phyloP scores from a whole-genome alignment of 2,888 invertebrate genomes.

The Kryphioiulus occultus region DNA sequence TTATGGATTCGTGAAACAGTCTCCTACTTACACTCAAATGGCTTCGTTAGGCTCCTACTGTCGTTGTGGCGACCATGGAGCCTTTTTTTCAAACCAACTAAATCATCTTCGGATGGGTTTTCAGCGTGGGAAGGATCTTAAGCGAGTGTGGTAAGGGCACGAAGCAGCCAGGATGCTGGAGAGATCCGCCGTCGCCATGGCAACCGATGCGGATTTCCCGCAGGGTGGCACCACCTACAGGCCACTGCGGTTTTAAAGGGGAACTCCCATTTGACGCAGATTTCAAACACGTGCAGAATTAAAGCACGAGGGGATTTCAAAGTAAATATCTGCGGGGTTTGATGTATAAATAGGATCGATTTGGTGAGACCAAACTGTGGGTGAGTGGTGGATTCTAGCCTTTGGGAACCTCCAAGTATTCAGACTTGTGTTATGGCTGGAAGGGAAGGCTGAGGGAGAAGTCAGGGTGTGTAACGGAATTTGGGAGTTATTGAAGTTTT shows the following conservation, averaged over 20 bases:
- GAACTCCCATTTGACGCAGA: neutral
- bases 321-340: too few relatives aligned
- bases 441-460: too few relatives aligned
- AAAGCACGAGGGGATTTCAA: too few relatives aligned
- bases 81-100: neutral
- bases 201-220: neutral
- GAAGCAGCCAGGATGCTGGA: neutral
- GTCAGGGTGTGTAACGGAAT: too few relatives aligned
- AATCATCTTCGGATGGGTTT: constrained; percentile 11
- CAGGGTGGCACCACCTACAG: neutral
- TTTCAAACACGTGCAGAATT: neutral
- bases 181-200: neutral
- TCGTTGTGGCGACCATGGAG: neutral
- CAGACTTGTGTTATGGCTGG: too few relatives aligned
- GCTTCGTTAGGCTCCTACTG: neutral
- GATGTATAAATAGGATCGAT: too few relatives aligned
- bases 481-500: too few relatives aligned
- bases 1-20: constrained; percentile 25
- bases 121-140: neutral
- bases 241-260: neutral
- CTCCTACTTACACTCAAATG: neutral
- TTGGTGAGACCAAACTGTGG: too few relatives aligned
- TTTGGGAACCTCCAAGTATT: too few relatives aligned
- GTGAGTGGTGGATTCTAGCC: too few relatives aligned
- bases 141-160: constrained; percentile 16